Base-by-base conservation (phyloP, 2,888 invertebrate species). In the Cylindroiulus punctatus region DNA sequence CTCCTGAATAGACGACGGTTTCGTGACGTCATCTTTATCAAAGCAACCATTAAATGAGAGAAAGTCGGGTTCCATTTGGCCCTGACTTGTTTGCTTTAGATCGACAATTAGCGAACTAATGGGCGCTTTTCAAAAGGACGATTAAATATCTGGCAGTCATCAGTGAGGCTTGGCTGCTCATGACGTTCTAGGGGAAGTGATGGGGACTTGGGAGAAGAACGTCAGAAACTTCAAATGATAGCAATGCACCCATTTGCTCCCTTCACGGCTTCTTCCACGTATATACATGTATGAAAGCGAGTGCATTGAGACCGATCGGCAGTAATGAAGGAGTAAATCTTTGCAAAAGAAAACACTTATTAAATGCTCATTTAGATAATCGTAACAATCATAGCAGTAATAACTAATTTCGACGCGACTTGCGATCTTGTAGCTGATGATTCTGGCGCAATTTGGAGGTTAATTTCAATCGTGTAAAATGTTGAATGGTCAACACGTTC, bases 41-140 rank as follows among this genome's bases (percentile, higher is more conserved):
- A 76, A 14, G 76, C 30, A 30, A 2, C 76, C 76, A 76, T 76
- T 76, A 76, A 30, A 76, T 7, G 76, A 76, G 76, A 32, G 30
- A 76, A 76, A 76, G 14, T 76, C 76, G 76, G 30, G 76, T 30
- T 76, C 76, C 76, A 76, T 76, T 76, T 76, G 76, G 76, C 30
- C 30, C 76, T 76, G 76, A 30, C 76, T 30, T 76, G 76, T 76
- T 76, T 76, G 76, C 76, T 76, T 76, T 76, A 76, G 76, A 76
- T 76, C 76, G 30, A 76, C 76, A 76, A 76, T 76, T 76, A 76
- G 76, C 76, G 76, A 76, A 76, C 76, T 76, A 76, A 76, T 76
- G 76, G 76, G 30, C 30, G 76, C 76, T 76, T 76, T 76, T 76
- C 76, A 76, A 76, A 76, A 76, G 76, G 76, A 32, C 76, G 76